These are phyloP conservation scores for Isurus oxyrinchus DNA, from an alignment of 2,113 vertebrate species.

Conservation along the genomic window DNA sequence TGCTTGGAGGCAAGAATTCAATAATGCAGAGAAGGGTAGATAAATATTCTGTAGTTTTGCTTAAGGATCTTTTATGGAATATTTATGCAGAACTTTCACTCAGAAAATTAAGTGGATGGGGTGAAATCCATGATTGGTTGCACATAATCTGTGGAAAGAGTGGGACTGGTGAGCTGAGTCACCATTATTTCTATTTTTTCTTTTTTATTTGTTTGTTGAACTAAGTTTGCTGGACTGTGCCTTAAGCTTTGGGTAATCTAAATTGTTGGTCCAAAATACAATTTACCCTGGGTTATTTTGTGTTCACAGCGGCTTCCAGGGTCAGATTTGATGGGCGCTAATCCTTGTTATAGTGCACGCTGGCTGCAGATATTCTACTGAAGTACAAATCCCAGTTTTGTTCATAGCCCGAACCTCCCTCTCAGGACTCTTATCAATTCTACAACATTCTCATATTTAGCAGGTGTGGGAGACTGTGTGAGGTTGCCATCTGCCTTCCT, in stretches of 20 bases:
- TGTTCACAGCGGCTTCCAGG: neutral
- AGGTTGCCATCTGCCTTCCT: neutral
- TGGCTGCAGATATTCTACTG: neutral
- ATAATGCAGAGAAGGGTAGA: neutral
- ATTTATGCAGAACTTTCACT: neutral
- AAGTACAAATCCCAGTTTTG: neutral
- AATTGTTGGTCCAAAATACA: neutral
- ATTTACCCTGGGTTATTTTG: neutral
- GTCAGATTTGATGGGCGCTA: neutral
- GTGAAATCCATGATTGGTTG: neutral
- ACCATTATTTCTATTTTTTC: neutral
- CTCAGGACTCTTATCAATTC: neutral
- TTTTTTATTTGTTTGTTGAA: neutral
- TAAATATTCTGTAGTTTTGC: neutral
- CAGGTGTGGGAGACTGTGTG: neutral
- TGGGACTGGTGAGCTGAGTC: neutral
- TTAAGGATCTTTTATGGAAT: neutral
- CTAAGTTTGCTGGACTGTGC: neutral
- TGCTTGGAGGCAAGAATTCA: neutral
- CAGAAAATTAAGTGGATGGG: neutral
- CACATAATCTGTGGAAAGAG: neutral
- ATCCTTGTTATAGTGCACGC: neutral
- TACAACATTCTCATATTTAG: neutral
- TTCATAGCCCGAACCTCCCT: neutral
- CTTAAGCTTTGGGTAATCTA: neutral